Evolutionary conservation across 2,888 invertebrate species (phyloP).

Genomic region (Heteromurus nitidus): DNA sequence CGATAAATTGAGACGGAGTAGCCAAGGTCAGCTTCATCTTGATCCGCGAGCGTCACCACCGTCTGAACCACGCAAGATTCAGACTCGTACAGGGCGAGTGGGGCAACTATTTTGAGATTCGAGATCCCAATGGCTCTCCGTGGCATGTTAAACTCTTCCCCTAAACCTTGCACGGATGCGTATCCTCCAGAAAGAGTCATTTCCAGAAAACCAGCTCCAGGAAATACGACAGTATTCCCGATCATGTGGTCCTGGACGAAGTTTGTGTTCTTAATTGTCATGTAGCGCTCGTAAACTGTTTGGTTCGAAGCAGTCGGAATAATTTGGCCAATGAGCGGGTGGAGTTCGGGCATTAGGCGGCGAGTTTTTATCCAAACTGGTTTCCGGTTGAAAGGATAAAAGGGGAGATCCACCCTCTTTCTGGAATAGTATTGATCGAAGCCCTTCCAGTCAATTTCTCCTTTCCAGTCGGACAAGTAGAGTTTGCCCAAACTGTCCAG

Average conservation of each 20-base stretch:
- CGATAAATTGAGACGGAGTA: background rate
- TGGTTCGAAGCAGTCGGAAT: background rate
- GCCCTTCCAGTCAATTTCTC: constrained; percentile 25
- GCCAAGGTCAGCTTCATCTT: background rate
- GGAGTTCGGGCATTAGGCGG: background rate
- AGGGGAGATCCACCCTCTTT: background rate
- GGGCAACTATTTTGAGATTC: background rate
- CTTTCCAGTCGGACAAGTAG: constrained; percentile 20
- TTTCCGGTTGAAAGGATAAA: constrained; percentile 14
- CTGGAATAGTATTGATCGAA: background rate
- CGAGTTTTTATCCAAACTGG: background rate
- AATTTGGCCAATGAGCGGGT: background rate
- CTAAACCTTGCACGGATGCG: background rate
- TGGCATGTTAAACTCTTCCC: background rate
- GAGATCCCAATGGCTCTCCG: background rate
- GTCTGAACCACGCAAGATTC: constrained; percentile 24
- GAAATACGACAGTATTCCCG: constrained; percentile 24
- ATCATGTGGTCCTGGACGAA: constrained; percentile 49
- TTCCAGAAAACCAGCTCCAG: constrained; percentile 12
- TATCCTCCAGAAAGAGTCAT: constrained; percentile 33
- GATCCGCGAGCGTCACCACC: background rate
- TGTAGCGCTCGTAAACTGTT: background rate
- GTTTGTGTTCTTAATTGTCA: too few species aligned
- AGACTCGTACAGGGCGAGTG: constrained; percentile 2
- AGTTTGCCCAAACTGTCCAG: constrained; percentile 37